Conservation (phyloP, 2,797 vertebrate species). For the Spinus olivaceus region DNA sequence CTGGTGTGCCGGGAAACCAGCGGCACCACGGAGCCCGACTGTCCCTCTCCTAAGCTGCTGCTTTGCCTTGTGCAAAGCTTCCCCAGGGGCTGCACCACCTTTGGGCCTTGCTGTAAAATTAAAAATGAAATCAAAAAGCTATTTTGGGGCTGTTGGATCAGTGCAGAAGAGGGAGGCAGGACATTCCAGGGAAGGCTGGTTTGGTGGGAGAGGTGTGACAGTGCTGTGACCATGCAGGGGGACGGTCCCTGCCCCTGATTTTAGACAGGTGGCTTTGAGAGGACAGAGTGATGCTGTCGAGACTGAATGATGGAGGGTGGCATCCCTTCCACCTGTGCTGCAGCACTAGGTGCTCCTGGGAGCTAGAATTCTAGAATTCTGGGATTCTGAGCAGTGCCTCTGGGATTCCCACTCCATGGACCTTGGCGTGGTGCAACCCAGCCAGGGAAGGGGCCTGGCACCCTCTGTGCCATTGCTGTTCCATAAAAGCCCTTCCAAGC, state of each 20-base stretch:
- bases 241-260: accelerated
- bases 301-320: neutral
- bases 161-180: neutral
- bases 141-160: neutral
- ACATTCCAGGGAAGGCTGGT: neutral
- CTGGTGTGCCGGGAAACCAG: accelerated
- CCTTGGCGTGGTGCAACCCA: accelerated
- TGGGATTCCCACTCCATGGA: accelerated
- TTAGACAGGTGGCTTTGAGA: neutral
- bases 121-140: neutral
- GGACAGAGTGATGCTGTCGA: accelerated
- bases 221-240: accelerated
- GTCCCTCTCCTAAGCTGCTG: neutral
- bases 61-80: neutral
- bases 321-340: neutral
- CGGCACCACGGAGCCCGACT: accelerated
- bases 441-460: neutral
- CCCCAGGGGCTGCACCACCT: neutral
- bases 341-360: neutral
- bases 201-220: neutral
- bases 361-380: neutral
- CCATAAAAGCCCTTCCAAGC: neutral
- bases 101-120: neutral
- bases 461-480: neutral
- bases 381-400: neutral